Evolutionary conservation across 2,113 vertebrate genomes (phyloP).

Genomic region (Sakesphorus luctuosus): DNA sequence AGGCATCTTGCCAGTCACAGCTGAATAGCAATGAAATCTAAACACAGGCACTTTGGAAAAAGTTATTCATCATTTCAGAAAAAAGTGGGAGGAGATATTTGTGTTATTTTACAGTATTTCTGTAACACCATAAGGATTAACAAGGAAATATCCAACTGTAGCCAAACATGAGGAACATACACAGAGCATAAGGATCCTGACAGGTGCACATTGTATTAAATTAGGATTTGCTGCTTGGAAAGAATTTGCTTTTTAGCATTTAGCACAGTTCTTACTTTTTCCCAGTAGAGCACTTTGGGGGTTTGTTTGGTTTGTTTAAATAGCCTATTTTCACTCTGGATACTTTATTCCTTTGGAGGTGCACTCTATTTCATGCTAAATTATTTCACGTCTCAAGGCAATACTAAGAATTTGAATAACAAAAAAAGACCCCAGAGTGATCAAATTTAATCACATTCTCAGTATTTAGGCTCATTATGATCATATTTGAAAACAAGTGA

Average conservation of each 20-base stretch:
- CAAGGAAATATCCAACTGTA: neutral
- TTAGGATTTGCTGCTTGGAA: neutral
- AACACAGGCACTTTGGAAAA: neutral
- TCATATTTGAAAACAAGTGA: neutral
- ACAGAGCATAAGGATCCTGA: neutral
- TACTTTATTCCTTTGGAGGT: neutral
- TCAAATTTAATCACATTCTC: neutral
- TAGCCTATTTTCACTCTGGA: neutral
- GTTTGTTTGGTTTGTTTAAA: neutral
- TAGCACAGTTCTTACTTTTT: neutral
- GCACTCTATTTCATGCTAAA: neutral
- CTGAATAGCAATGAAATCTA: neutral
- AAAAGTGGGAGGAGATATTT: neutral
- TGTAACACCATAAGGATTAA: neutral
- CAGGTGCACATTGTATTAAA: neutral
- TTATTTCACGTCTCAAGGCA: neutral
- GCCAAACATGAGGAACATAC: neutral
- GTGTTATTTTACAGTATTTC: neutral
- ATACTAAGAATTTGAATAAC: neutral
- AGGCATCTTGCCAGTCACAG: slow-evolving; percentile 5
- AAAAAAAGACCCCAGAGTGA: neutral
- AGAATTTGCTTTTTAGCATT: neutral
- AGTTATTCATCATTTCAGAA: neutral
- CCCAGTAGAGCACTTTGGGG: neutral
- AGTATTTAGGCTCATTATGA: neutral